Evolutionary conservation across 2,113 vertebrate genomes (phyloP).

Genomic region (Pelusios castaneus): DNA sequence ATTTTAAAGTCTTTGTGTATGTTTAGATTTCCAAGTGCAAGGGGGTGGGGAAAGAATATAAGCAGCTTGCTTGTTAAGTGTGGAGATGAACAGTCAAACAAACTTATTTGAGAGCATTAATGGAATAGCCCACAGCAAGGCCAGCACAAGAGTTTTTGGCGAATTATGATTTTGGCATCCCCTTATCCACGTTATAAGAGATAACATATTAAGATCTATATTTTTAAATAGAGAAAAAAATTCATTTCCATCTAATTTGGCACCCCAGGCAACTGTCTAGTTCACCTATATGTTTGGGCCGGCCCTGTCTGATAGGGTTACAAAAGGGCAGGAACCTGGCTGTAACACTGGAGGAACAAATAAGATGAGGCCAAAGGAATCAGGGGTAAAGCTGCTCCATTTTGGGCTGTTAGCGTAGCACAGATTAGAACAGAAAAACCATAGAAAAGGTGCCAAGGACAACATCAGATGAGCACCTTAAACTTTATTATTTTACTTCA

Average conservation of each 20-base stretch:
- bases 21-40: constrained; percentile 8
- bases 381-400: neutral
- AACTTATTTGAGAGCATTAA: neutral
- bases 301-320: no score
- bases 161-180: no score
- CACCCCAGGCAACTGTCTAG: no score
- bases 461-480: neutral
- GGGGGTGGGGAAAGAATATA: neutral
- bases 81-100: neutral
- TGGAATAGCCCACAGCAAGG: neutral
- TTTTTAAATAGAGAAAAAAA: no score
- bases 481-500: neutral
- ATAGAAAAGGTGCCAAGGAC: neutral
- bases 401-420: neutral
- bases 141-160: no score
- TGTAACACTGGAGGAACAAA: neutral
- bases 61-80: neutral
- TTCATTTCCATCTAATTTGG: no score
- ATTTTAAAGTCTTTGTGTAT: neutral
- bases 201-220: no score
- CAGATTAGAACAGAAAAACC: neutral
- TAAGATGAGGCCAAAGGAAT: neutral
- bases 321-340: neutral
- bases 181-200: no score
- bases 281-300: no score